Evolutionary conservation across 2,797 vertebrate genomes (phyloP).

Genomic region (Sylvia borin): DNA sequence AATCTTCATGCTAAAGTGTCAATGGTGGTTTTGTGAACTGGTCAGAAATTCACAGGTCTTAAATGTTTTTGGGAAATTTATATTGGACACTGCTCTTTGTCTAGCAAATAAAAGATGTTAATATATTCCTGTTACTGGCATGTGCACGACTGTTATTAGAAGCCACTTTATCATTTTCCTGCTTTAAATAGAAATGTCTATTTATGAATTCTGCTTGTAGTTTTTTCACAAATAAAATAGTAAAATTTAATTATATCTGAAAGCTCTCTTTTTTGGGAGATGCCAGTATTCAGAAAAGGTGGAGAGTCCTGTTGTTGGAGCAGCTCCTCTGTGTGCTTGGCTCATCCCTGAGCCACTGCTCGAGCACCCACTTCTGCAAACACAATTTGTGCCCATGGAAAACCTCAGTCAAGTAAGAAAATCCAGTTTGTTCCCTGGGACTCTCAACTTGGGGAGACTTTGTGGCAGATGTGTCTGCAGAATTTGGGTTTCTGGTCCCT

Average conservation of each 20-base stretch:
- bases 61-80: constrained; percentile 93
- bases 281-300: background rate
- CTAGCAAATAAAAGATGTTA: constrained; percentile 97
- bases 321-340: background rate
- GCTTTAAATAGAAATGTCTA: constrained; percentile 99
- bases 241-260: constrained; percentile 86
- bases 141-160: constrained; percentile 99
- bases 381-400: background rate
- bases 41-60: constrained; percentile 95
- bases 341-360: fast-evolving
- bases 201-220: constrained; percentile 99
- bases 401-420: background rate
- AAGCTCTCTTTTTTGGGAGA: constrained; percentile 74
- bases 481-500: background rate
- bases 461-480: background rate
- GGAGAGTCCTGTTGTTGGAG: background rate
- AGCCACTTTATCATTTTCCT: constrained; percentile 93
- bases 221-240: constrained; percentile 99
- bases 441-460: fast-evolving
- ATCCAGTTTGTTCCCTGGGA: background rate
- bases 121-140: constrained; percentile 99
- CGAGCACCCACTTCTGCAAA: background rate
- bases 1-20: constrained; percentile 92
- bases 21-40: constrained; percentile 97
- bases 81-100: constrained; percentile 95